Evolutionary conservation across 2,888 invertebrate species (phyloP).

Genomic region (Phortica magna): DNA sequence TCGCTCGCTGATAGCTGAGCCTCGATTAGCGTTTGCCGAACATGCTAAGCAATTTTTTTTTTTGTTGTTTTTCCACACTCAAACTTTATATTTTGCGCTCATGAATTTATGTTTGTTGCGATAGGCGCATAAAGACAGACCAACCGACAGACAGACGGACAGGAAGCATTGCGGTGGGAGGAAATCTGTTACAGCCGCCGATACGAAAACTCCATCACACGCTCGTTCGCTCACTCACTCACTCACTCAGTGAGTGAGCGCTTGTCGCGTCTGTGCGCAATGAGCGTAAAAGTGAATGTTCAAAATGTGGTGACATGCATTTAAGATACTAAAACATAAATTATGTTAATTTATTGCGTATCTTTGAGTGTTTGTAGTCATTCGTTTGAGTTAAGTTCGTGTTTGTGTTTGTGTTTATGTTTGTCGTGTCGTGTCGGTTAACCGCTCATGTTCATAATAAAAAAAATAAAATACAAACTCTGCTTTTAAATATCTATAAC

Average conservation of each 20-base stretch:
- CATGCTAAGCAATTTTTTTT: conserved; percentile 46
- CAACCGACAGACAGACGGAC: no score
- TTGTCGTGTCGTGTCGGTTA: not conserved
- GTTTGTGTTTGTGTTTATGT: conserved; percentile 3
- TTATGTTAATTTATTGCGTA: conserved; percentile 66
- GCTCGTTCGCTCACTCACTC: not conserved
- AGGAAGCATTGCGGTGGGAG: not conserved
- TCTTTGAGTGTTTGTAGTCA: conserved; percentile 40
- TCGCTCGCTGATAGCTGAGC: conserved; percentile 51
- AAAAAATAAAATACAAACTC: not conserved
- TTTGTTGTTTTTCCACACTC: not conserved
- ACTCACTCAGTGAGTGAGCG: not conserved
- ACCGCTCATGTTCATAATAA: conserved; percentile 13
- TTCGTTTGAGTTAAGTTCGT: not conserved
- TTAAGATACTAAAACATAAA: conserved; percentile 67
- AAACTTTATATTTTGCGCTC: not conserved
- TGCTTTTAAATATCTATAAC: not conserved
- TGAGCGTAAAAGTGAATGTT: conserved; percentile 63
- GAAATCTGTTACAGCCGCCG: not conserved
- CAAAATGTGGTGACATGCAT: conserved; percentile 67
- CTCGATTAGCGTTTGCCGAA: conserved; percentile 51
- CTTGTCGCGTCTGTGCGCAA: conserved; percentile 25
- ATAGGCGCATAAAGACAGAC: conserved; percentile 53
- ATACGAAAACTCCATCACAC: not conserved
- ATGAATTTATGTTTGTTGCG: conserved; percentile 53